A percentile compares a stretch with the other conserved stretches of the same genome.
These are phyloP conservation scores for Plutella xylostella DNA, from an alignment of 2,888 invertebrate genomes.

Conservation along the genomic window DNA sequence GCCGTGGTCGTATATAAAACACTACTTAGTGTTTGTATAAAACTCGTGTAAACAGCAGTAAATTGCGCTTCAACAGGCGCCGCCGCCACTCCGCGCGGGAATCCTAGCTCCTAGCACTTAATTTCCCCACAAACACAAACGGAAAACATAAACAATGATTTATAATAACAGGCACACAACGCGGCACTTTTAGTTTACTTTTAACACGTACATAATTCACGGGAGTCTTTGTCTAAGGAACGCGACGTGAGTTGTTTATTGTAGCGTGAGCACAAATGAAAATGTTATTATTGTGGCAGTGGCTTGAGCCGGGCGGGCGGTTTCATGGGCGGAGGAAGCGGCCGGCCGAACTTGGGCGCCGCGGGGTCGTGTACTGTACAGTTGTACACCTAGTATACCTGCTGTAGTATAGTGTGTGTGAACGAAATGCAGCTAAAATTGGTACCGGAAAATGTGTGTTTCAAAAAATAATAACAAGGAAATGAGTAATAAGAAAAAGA, in stretches of 20 bases:
- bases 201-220: constrained; percentile 71
- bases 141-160: constrained; percentile 72
- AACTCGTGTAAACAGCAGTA: constrained; percentile 19
- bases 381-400: no score
- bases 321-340: constrained; percentile 10
- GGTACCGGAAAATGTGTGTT: no score
- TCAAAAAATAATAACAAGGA: no score
- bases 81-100: constrained; percentile 41
- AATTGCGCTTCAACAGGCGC: constrained; percentile 37
- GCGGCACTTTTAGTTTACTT: constrained; percentile 69
- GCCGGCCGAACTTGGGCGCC: background rate
- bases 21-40: constrained; percentile 6
- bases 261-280: constrained; percentile 66
- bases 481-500: no score
- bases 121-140: constrained; percentile 62
- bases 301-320: background rate
- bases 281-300: constrained; percentile 53
- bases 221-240: constrained; percentile 67
- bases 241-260: constrained; percentile 69
- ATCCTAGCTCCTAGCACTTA: constrained; percentile 55
- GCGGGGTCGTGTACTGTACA: no score
- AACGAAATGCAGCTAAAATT: no score
- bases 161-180: constrained; percentile 67
- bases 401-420: no score
- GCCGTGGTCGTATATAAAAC: no score